These are phyloP conservation scores for Limnephilus rhombicus DNA, from an alignment of 2,888 invertebrate genomes.

Conservation along the genomic window DNA sequence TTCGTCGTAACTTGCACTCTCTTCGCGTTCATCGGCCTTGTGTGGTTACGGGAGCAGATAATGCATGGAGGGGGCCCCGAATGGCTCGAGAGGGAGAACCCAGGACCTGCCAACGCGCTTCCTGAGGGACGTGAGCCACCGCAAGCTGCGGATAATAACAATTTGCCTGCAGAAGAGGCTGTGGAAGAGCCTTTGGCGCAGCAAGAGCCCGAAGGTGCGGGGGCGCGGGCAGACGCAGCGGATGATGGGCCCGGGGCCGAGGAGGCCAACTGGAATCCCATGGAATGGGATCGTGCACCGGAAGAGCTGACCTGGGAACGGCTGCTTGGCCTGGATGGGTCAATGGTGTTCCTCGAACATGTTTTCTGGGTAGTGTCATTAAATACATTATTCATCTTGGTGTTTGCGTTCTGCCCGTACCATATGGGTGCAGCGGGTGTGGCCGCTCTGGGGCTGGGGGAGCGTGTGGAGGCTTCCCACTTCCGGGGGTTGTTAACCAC, in stretches of 20 bases:
- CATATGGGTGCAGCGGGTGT: constrained; percentile 94
- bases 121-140: constrained; percentile 71
- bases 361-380: constrained; percentile 99
- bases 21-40: constrained; percentile 96
- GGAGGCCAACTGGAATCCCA: constrained; percentile 97
- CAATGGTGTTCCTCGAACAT: constrained; percentile 97
- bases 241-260: constrained; percentile 81
- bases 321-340: constrained; percentile 96
- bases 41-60: constrained; percentile 99
- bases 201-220: constrained; percentile 68
- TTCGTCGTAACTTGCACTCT: constrained; percentile 98
- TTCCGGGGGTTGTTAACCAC: constrained; percentile 97
- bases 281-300: constrained; percentile 98
- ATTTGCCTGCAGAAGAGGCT: constrained; percentile 72
- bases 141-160: constrained; percentile 74
- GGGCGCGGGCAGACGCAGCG: constrained; percentile 71
- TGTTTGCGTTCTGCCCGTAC: constrained; percentile 98
- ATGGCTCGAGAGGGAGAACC: constrained; percentile 90
- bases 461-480: constrained; percentile 82
- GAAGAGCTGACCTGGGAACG: constrained; percentile 99
- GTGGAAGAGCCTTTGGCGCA: constrained; percentile 69
- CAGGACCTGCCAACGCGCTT: constrained; percentile 75
- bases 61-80: constrained; percentile 98
- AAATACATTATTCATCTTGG: constrained; percentile 96
- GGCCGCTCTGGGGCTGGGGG: constrained; percentile 82